A percentile compares a stretch with the other conserved stretches of the same genome.
Conservation (phyloP, 1,140 invertebrate genomes). For the Diabrotica virgifera region DNA sequence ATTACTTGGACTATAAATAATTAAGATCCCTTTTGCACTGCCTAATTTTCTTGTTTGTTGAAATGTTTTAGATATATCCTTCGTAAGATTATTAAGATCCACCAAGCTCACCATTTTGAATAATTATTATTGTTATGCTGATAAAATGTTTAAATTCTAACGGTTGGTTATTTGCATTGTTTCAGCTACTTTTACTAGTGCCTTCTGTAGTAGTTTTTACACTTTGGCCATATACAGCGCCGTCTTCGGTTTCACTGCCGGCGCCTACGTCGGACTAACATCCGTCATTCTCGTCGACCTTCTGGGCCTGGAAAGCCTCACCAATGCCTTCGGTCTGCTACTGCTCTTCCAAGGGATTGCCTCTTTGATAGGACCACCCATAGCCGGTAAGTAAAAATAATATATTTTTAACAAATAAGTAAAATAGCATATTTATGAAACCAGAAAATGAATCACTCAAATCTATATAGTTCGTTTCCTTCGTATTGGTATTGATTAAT, state of each 20-base stretch:
- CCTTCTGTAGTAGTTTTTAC: slow-evolving; percentile 66
- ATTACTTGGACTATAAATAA: no score
- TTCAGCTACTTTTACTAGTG: slow-evolving; percentile 76
- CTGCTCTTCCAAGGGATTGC: slow-evolving; percentile 90
- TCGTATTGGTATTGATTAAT: no score
- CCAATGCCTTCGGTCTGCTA: slow-evolving; percentile 90
- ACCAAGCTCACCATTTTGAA: slow-evolving; percentile 26
- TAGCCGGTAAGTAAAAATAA: slow-evolving; percentile 67
- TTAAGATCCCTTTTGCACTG: no score
- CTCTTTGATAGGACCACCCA: slow-evolving; percentile 82
- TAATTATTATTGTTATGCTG: slow-evolving; percentile 33
- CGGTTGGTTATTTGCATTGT: slow-evolving; percentile 19
- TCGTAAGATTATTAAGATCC: no score
- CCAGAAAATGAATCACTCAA: no score
- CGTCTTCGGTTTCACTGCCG: slow-evolving; percentile 84
- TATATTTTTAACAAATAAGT: no score
- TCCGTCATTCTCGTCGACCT: slow-evolving; percentile 87
- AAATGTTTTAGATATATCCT: no score
- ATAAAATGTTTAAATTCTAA: no score
- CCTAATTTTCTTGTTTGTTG: no score
- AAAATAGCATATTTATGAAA: background rate
- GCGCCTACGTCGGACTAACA: slow-evolving; percentile 90
- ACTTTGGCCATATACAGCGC: slow-evolving; percentile 74
- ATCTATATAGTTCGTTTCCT: no score
- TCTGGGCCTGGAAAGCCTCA: slow-evolving; percentile 80